Percentiles rank a stretch among this genome's conserved stretches.
Conservation (phyloP, 1,140 invertebrate genomes). For the Magallana angulata region DNA sequence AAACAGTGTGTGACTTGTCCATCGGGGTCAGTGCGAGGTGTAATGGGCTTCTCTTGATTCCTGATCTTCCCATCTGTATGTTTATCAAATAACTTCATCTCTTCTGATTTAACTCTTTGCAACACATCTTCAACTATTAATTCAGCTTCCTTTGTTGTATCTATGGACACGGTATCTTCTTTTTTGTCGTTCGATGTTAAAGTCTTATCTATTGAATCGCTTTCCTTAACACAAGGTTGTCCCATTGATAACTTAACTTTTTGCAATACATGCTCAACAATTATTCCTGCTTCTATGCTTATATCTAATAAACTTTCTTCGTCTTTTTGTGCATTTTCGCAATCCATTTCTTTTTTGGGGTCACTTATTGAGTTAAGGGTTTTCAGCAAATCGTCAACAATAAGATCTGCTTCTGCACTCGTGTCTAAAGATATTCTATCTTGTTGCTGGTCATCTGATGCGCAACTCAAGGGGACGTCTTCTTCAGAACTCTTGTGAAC, state of each 20-base stretch:
- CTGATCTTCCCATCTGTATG: not conserved
- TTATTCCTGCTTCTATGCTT: not conserved
- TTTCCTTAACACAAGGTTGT: too few relatives aligned
- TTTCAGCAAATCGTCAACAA: not conserved
- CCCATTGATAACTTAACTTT: not conserved
- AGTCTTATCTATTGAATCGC: too few relatives aligned
- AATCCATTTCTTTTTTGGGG: not conserved
- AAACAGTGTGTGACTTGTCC: conserved; percentile 2
- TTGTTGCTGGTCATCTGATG: not conserved
- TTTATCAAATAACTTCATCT: not conserved
- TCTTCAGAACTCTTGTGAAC: conserved; percentile 34
- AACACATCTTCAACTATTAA: conserved; percentile 12
- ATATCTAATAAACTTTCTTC: not conserved
- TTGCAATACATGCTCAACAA: not conserved
- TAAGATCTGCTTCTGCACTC: conserved; percentile 4
- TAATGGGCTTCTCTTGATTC: not conserved
- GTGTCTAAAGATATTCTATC: conserved; percentile 21
- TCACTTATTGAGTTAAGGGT: not conserved
- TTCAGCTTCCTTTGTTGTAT: conserved; percentile 22
- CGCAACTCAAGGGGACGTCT: not conserved
- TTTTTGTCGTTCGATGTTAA: too few relatives aligned
- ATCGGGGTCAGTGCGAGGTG: conserved; percentile 42
- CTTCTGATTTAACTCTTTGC: not conserved
- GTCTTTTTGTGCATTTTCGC: not conserved
- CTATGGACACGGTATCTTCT: not conserved